Evolutionary conservation across 1,140 invertebrate genomes (phyloP), one percentile per base, ranked within the genome.

Genomic region (Drosophila oshimai): DNA sequence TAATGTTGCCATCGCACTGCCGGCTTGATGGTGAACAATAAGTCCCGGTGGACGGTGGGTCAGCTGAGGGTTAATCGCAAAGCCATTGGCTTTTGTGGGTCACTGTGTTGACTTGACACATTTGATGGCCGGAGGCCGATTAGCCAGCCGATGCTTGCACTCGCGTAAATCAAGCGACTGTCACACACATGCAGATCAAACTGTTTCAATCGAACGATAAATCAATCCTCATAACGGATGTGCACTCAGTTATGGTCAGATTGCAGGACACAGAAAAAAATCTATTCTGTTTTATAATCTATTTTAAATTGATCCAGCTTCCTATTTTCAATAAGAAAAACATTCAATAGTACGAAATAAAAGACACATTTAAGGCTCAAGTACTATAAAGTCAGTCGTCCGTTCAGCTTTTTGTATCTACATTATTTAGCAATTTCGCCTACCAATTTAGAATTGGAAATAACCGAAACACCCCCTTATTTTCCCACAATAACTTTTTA

Each of bases 61-160:
- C 22, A n/a, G 26, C 10, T 4, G 31, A 15, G 29, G 41, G 33
- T 60, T 49, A 53, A 67, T 54, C 46, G 39, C 17, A 34, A 29
- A 24, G 17, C 31, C 55, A 28, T 49, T 22, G 22, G 37, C 37
- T 29, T 42, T 42, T 65, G 44, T 55, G 62, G 69, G 62, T 78
- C 33, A 57, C n/a, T n/a, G 34, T 60, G 44, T 62, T 74, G 50
- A 62, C 24, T 44, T 31, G 60, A 41, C 58, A 73, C 53, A 67
- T 72, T 73, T 54, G 41, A 57, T 42, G 29, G 37, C 47, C 18
- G 20, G 33, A 49, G n/a, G 42, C 24, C 65, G 69, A 72, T 83
- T 76, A 71, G 41, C 47, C 12, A 71, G 41, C 47, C 12, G 53
- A 55, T 74, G 80, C 62, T 76, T 71, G 45, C 51, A 53, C 26